These are phyloP conservation scores for Dendroctonus valens DNA, from an alignment of 1,140 invertebrate genomes.

Conservation along the genomic window DNA sequence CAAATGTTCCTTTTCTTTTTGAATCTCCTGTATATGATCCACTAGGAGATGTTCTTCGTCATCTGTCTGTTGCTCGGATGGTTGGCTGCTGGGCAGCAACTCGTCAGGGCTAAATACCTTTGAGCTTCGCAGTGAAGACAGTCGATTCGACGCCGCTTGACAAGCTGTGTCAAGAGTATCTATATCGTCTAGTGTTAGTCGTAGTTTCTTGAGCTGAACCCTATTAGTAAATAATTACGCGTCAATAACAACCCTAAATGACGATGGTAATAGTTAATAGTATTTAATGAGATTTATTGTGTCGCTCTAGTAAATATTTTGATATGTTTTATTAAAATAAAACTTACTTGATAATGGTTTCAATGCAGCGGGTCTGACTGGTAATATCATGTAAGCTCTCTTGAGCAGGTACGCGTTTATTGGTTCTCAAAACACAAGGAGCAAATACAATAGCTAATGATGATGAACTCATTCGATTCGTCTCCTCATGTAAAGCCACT, in stretches of 20 bases:
- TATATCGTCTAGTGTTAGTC: slow-evolving; percentile 81
- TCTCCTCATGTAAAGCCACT: slow-evolving; percentile 81
- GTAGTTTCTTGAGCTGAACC: slow-evolving; percentile 66
- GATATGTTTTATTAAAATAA: too few species aligned
- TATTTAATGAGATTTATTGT: too few species aligned
- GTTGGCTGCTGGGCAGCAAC: slow-evolving; percentile 52
- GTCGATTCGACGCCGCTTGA: slow-evolving; percentile 71
- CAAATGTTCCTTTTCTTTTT: slow-evolving; percentile 79
- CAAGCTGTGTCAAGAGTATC: slow-evolving; percentile 81
- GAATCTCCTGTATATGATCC: slow-evolving; percentile 70
- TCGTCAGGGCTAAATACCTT: slow-evolving; percentile 70
- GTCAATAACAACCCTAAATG: not conserved
- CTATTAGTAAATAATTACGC: not conserved
- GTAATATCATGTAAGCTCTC: slow-evolving; percentile 82
- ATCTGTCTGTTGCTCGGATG: slow-evolving; percentile 50
- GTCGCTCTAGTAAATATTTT: too few species aligned
- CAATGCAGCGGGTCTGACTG: slow-evolving; percentile 80
- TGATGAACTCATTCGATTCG: slow-evolving; percentile 89
- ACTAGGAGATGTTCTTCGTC: slow-evolving; percentile 70
- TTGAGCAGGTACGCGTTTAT: slow-evolving; percentile 82
- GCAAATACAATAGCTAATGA: slow-evolving; percentile 93
- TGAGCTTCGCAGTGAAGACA: slow-evolving; percentile 71
- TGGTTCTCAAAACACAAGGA: slow-evolving; percentile 87
- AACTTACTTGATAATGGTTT: slow-evolving; percentile 74
- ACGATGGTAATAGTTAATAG: too few species aligned